Conservation (phyloP, 2,888 invertebrate genomes). For the Drosophila nr. medialis region DNA sequence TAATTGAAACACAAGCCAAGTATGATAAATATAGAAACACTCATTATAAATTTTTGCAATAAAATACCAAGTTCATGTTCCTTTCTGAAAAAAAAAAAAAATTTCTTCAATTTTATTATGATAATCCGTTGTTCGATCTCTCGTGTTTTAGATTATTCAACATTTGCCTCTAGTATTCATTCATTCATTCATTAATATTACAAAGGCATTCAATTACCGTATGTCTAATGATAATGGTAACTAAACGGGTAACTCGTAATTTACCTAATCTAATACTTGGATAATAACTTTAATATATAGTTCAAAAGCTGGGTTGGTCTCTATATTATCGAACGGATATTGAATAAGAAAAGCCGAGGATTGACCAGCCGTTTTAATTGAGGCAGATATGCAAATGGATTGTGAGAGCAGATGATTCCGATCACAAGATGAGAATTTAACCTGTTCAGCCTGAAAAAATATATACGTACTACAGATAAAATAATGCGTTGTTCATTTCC, state of each 20-base stretch:
- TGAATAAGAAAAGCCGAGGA: constrained; percentile 18
- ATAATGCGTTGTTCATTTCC: constrained; percentile 1
- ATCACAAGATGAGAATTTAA: background rate
- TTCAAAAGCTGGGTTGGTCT: constrained; percentile 3
- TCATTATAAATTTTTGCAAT: background rate
- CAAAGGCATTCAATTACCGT: constrained; percentile 37
- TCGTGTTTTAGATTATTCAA: constrained; percentile 14
- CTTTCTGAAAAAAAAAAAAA: background rate
- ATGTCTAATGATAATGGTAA: constrained; percentile 58
- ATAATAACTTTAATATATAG: constrained; percentile 18
- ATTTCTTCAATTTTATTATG: background rate
- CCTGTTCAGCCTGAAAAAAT: background rate
- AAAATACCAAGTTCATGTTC: background rate
- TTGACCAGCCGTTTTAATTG: background rate
- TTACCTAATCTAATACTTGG: constrained; percentile 29
- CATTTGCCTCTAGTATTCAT: constrained; percentile 20
- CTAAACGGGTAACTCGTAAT: constrained; percentile 17
- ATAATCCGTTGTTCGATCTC: background rate
- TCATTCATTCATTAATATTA: constrained; percentile 45
- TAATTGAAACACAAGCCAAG: constrained; percentile 9
- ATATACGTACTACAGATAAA: background rate
- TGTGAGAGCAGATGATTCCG: background rate
- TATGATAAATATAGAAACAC: background rate
- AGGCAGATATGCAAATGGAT: background rate
- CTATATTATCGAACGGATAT: constrained; percentile 5